These are phyloP conservation scores for Felis chaus DNA, from an alignment of 2,113 vertebrate genomes.

Conservation along the genomic window DNA sequence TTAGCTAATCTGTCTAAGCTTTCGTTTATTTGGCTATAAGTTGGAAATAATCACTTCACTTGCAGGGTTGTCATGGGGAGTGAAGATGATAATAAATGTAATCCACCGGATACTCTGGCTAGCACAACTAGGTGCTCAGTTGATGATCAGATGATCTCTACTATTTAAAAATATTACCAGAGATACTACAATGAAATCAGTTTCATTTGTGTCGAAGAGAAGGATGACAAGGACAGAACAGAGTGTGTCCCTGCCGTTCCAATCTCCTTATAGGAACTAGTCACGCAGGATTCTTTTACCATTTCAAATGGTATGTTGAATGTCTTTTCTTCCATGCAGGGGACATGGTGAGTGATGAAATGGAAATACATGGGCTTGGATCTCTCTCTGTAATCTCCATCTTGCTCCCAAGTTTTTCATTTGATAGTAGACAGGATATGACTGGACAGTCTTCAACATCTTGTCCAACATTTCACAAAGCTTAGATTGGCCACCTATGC, in stretches of 20 bases:
- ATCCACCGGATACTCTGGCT: not conserved
- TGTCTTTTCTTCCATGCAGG: accelerated
- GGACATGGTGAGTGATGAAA: not conserved
- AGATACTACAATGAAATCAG: not conserved
- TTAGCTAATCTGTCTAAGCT: not conserved
- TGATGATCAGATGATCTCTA: not conserved
- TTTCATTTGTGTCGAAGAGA: not conserved
- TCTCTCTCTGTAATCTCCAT: not conserved
- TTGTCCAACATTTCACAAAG: not conserved
- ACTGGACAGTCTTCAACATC: not conserved
- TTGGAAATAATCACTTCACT: not conserved
- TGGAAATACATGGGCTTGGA: too few relatives aligned
- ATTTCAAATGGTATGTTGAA: not conserved
- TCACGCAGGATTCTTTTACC: not conserved
- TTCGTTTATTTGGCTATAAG: not conserved
- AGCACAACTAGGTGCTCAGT: not conserved
- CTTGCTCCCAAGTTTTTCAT: not conserved
- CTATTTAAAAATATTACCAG: not conserved
- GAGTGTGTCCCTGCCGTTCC: not conserved
- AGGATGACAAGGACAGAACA: not conserved
- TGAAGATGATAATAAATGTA: not conserved
- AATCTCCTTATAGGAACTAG: not conserved
- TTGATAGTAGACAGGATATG: not conserved
- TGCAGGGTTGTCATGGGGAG: not conserved
- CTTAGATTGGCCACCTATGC: not conserved